phyloP scores from a whole-genome alignment of 1,140 invertebrate genomes.

The Hyles vespertilio region DNA sequence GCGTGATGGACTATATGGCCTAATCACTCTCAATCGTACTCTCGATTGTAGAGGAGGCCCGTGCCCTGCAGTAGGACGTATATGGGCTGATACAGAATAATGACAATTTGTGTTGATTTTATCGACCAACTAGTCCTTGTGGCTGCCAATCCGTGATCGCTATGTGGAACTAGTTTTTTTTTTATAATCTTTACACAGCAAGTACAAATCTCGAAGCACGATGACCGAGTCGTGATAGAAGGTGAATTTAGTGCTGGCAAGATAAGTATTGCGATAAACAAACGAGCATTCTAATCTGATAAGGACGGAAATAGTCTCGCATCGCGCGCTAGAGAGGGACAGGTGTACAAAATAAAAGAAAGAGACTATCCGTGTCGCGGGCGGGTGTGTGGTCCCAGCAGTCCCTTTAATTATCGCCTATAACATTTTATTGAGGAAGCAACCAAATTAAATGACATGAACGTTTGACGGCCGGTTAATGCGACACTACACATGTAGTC shows the following conservation, averaged over 20 bases:
- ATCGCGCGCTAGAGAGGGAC: background rate
- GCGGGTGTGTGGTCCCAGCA: slow-evolving; percentile 25
- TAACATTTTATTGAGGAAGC: slow-evolving; percentile 52
- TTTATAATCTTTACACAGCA: background rate
- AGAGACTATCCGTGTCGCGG: background rate
- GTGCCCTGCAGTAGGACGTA: too few relatives aligned
- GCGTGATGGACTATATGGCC: too few relatives aligned
- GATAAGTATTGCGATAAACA: slow-evolving; percentile 7
- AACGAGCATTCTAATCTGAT: slow-evolving; percentile 4
- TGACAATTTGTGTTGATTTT: too few relatives aligned
- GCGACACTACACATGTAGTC: slow-evolving; percentile 20
- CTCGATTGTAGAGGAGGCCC: too few relatives aligned
- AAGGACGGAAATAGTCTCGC: background rate
- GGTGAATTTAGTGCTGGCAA: background rate
- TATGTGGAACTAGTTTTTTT: slow-evolving; percentile 1
- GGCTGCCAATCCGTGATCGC: background rate
- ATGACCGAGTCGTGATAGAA: background rate
- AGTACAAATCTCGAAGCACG: background rate
- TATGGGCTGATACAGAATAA: too few relatives aligned
- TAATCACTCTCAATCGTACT: too few relatives aligned
- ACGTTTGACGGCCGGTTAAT: slow-evolving; percentile 5
- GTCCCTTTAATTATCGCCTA: slow-evolving; percentile 41
- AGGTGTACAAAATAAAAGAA: background rate
- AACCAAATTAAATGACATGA: slow-evolving; percentile 32
- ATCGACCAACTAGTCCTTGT: too few relatives aligned